Evolutionary conservation across 2,113 vertebrate genomes (phyloP), one percentile per base, ranked within the genome.

Genomic region (Cyanoderma ruficeps): DNA sequence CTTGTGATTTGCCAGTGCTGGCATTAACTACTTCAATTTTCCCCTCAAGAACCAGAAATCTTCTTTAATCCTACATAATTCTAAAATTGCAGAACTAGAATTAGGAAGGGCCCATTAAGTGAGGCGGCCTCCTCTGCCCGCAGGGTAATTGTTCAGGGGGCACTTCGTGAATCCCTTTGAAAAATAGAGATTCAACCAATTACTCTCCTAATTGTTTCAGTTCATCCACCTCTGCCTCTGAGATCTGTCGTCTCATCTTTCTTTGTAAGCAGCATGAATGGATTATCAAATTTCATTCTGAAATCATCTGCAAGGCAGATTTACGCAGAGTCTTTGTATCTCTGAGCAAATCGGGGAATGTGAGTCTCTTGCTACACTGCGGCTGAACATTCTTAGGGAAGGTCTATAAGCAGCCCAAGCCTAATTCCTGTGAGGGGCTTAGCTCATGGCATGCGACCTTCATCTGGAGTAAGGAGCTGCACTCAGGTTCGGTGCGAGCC

Each of bases 401-500:
- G 53, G n/a, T 33, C 23, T 13, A 6, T 2, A 13, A 65, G 17
- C 39, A 56, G 42, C 49, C 83, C 68, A 1, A 4, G 25, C 39
- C 22, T 5, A 4, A 27, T 59, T 77, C 63, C 81, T 5, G 27
- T 0, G 41, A 22, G 71, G 47, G 39, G 55, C 39, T 64, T 15
- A 3, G 23, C n/a, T 37, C 30, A 4, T 0, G 55, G 49, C 68
- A 2, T 0, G 25, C 22, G 33, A 27, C 70, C 61, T 59, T 18
- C 70, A 9, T 21, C 59, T 9, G 1, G 41, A n/a, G 42, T 1
- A 0, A 9, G 20, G 79, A 39, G 82, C 12, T 10, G 68, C 27
- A 0, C 2, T 2, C 0, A 3, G 57, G 17, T 1, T 35, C 25
- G 9, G 2, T 15, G 61, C 25, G 70, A 37, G 68, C 44, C 41